Conservation (phyloP, 1,140 invertebrate species). For the Bombus confusus region DNA sequence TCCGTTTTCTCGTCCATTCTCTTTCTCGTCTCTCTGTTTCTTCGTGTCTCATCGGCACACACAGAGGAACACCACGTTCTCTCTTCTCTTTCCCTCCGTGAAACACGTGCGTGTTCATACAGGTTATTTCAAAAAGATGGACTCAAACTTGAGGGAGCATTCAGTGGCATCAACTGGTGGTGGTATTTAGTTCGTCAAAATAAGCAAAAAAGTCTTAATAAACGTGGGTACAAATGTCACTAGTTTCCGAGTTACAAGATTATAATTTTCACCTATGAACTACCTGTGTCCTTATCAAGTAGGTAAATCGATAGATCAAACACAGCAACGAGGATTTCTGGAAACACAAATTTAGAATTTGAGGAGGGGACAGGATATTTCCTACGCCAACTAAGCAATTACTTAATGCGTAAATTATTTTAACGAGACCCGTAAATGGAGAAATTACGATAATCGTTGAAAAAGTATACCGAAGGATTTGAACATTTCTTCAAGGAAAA, state of each 20-base stretch:
- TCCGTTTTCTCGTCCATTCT: conserved; percentile 16
- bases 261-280: no score
- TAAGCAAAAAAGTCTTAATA: neutral
- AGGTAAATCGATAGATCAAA: neutral
- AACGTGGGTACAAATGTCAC: neutral
- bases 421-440: no score
- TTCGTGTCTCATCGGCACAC: conserved; percentile 30
- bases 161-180: neutral
- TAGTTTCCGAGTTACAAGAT: neutral
- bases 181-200: neutral
- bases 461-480: neutral
- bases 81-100: neutral
- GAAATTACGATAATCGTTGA: neutral
- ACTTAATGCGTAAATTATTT: no score
- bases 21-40: conserved; percentile 37
- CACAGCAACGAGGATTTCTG: no score
- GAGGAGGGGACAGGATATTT: no score
- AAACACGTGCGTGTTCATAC: no score
- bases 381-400: no score
- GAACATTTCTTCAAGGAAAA: no score
- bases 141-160: neutral
- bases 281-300: no score
- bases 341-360: no score
- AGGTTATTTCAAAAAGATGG: neutral
- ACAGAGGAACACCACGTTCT: neutral